phyloP scores from a whole-genome alignment of 2,113 vertebrate genomes.

The Hemichromis elongatus region DNA sequence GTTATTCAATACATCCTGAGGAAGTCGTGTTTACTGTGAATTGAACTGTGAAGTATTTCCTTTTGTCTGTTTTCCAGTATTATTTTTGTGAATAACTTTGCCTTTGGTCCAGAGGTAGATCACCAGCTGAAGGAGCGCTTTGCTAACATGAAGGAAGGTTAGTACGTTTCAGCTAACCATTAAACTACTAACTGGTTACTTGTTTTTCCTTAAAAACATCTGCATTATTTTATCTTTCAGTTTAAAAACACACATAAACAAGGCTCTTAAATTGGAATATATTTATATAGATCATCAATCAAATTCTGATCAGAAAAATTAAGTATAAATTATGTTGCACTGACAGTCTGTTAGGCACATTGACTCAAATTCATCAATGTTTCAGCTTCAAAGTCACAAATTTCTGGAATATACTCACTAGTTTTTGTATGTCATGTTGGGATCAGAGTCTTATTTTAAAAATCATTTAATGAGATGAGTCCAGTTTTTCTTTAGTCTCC shows the following conservation, averaged over 20 bases:
- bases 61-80: conserved; percentile 80
- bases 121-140: conserved; percentile 99
- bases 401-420: not conserved
- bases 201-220: not conserved
- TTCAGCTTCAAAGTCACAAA: not conserved
- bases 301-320: not conserved
- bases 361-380: not conserved
- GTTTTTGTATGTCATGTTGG: not conserved
- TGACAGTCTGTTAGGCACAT: not conserved
- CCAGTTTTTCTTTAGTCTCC: not conserved
- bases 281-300: not conserved
- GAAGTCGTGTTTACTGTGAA: not conserved
- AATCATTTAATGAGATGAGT: not conserved
- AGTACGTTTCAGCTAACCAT: not conserved
- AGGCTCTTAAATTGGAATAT: not conserved
- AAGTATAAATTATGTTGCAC: not conserved
- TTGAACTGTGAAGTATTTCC: conserved; percentile 59
- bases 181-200: not conserved
- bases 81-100: conserved; percentile 99
- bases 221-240: not conserved
- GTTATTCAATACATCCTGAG: not conserved
- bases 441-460: not conserved
- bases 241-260: not conserved
- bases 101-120: conserved; percentile 99
- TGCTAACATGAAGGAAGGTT: conserved; percentile 99